Conservation (phyloP, 2,797 vertebrate genomes). For the Pogoniulus pusillus region DNA sequence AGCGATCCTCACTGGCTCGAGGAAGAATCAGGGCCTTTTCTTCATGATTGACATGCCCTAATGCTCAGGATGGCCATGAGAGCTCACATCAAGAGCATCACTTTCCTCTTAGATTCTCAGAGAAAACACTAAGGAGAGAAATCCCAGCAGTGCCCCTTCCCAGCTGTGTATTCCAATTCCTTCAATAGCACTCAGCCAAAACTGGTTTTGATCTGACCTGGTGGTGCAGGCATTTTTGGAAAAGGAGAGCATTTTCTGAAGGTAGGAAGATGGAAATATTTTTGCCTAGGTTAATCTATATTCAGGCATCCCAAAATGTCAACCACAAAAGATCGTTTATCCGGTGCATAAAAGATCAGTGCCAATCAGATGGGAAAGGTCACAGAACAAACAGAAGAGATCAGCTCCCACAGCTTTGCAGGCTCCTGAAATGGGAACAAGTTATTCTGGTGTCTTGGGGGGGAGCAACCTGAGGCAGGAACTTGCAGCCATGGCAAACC, state of each 20-base stretch:
- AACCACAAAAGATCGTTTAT: slow-evolving; percentile 20
- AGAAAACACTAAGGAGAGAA: not conserved
- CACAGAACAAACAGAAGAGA: slow-evolving; percentile 50
- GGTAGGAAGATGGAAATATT: slow-evolving; percentile 29
- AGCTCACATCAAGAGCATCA: not conserved
- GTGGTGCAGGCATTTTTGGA: not conserved
- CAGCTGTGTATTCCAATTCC: not conserved
- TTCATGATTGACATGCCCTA: not conserved
- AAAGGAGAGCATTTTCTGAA: slow-evolving; percentile 42
- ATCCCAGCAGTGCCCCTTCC: not conserved
- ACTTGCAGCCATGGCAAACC: not conserved
- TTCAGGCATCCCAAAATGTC: slow-evolving; percentile 58
- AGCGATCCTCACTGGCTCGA: not conserved
- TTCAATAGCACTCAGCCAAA: not conserved
- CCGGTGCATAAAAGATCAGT: slow-evolving; percentile 23
- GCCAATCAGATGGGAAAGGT: slow-evolving; percentile 59
- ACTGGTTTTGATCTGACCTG: not conserved
- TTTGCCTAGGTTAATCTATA: slow-evolving; percentile 47
- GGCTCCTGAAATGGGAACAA: not conserved
- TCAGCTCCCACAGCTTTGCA: not conserved
- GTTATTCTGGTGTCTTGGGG: not conserved
- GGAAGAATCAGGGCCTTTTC: not conserved
- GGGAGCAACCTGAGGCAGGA: not conserved
- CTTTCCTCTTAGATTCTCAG: not conserved
- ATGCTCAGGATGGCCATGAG: not conserved